Base-by-base conservation (phyloP, 2,113 vertebrate genomes). In the Paramisgurnus dabryanus region DNA sequence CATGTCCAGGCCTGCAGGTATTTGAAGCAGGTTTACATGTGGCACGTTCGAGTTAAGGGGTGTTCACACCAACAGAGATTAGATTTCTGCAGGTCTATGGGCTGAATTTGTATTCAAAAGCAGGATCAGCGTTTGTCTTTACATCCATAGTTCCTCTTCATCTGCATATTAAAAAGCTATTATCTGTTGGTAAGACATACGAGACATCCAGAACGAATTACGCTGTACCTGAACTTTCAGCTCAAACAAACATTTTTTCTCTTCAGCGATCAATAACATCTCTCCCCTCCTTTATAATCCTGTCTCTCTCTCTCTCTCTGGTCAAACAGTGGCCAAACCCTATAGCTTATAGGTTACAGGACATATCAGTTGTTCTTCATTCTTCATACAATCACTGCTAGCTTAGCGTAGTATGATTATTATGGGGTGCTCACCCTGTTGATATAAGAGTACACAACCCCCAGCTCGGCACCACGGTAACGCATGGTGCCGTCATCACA, bases 301-400 rank as follows among this genome's bases (percentile, higher is more conserved):
- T 70, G 34, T 86, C 79, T 83, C 78, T 82, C 63, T n/a, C 53
- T 75, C 40, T 12, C 55, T 45, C 27, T 34, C 27, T 34, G 89
- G 91, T 92, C 92, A 92, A 89, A 90, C 64, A 82, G 87, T 89
- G 90, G 89, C 90, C 90, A 90, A 81, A 77, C 22, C 55, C 84
- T 86, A 87, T 85, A 85, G 87, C 87, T 89, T 87, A 86, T 84
- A 34, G 27, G 27, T 34, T 87, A 89, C 86, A 85, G 88, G 81
- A 88, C 81, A 85, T 75, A 58, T 75, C 13, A 60, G 27, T 22
- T 27, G 43, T 67, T 47, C 43, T 68, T 50, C 61, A 86, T 68
- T 68, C 63, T 15, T 27, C 71, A 65, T 34, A 74, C 72, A 60
- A 65, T 43, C 17, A 6, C 69, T 63, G 57, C 67, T 4, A 40